Percentiles rank a stretch among this genome's conserved stretches.
These are phyloP conservation scores for Tipula vernalis DNA, from an alignment of 2,888 invertebrate genomes.

Conservation along the genomic window DNA sequence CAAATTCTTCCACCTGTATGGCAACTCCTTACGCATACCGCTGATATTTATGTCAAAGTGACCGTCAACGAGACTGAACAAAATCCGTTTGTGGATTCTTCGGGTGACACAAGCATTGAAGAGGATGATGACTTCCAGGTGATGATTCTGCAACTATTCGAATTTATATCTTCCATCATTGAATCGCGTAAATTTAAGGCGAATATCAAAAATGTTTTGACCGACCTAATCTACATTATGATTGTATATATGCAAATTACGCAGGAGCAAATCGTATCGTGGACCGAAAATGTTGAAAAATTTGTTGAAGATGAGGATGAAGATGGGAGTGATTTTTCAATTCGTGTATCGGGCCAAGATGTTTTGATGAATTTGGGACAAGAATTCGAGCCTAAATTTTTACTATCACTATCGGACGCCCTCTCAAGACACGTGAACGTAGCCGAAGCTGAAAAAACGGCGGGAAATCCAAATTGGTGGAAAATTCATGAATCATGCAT, in stretches of 20 bases:
- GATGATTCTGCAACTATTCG: slow-evolving; percentile 51
- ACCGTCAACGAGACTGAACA: slow-evolving; percentile 45
- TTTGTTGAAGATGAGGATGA: slow-evolving; percentile 59
- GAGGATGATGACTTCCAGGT: slow-evolving; percentile 52
- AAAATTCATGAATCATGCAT: slow-evolving; percentile 53
- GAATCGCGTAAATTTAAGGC: slow-evolving; percentile 43
- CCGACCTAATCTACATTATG: slow-evolving; percentile 51
- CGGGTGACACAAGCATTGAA: slow-evolving; percentile 39
- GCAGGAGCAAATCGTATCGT: slow-evolving; percentile 49
- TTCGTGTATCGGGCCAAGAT: slow-evolving; percentile 52
- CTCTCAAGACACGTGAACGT: slow-evolving; percentile 47
- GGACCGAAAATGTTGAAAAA: slow-evolving; percentile 49
- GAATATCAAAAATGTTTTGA: slow-evolving; percentile 44
- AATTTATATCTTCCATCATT: slow-evolving; percentile 49
- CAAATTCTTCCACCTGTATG: slow-evolving; percentile 52
- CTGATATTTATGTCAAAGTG: slow-evolving; percentile 49
- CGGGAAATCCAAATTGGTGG: slow-evolving; percentile 45
- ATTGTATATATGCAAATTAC: slow-evolving; percentile 58
- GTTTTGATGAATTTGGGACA: slow-evolving; percentile 42
- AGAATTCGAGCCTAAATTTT: slow-evolving; percentile 42
- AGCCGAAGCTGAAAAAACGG: slow-evolving; percentile 37
- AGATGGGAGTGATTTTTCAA: slow-evolving; percentile 46
- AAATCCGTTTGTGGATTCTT: slow-evolving; percentile 36
- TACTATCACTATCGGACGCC: slow-evolving; percentile 43
- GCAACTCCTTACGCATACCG: slow-evolving; percentile 52